Conservation (phyloP, 2,113 vertebrate genomes). For the Sinosuthora webbiana region DNA sequence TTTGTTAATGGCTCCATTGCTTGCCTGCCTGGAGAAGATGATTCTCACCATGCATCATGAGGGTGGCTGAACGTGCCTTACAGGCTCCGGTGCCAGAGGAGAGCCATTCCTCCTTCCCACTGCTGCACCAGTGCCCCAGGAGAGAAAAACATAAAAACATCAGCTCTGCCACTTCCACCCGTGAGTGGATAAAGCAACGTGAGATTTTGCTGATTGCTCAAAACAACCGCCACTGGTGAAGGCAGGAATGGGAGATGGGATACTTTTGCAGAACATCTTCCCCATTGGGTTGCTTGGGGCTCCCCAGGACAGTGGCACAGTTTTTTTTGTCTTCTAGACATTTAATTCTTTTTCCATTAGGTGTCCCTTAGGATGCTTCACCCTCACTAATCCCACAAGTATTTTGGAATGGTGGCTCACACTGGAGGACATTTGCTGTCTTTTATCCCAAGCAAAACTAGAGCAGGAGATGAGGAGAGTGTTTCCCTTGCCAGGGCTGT, state of each 20-base stretch:
- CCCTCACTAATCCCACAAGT: background rate
- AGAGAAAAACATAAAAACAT: background rate
- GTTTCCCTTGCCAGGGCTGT: background rate
- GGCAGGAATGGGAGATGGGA: background rate
- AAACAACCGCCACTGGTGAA: accelerated
- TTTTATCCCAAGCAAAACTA: background rate
- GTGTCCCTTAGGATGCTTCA: background rate
- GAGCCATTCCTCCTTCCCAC: background rate
- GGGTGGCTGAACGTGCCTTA: background rate
- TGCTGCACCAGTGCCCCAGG: background rate
- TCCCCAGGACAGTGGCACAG: background rate
- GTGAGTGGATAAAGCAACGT: accelerated
- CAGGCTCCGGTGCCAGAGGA: background rate
- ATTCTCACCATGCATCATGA: background rate
- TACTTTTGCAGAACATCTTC: background rate
- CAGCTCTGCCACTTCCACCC: background rate
- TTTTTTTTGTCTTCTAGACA: background rate
- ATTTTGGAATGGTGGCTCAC: background rate
- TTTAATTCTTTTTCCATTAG: background rate
- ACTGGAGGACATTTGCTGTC: background rate
- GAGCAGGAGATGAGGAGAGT: background rate
- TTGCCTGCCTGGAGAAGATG: background rate
- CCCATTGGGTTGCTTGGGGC: accelerated
- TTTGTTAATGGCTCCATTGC: background rate
- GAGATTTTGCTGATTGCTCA: background rate